Conservation (phyloP, 2,113 vertebrate genomes). For the Solea solea region DNA sequence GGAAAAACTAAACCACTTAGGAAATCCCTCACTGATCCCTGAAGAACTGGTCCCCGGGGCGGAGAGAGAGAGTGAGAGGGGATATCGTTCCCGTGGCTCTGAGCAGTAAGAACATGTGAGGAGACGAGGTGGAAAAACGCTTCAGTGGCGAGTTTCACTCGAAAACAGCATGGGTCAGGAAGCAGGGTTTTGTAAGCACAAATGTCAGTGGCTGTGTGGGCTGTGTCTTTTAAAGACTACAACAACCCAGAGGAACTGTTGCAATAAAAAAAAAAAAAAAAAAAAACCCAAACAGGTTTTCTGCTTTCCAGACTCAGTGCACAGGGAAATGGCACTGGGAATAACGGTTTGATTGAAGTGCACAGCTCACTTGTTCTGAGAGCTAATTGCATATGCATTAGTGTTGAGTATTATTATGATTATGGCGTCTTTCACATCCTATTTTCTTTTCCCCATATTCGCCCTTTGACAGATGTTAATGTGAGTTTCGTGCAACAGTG, state of each 20-base stretch:
- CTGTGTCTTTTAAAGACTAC: constrained; percentile 1
- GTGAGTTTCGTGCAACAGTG: too few species aligned
- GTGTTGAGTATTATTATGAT: neutral
- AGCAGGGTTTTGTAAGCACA: constrained; percentile 16
- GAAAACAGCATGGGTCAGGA: constrained; percentile 22
- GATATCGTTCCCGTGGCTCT: constrained; percentile 41
- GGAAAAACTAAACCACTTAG: constrained; percentile 56
- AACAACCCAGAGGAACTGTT: constrained; percentile 1
- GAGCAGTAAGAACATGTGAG: constrained; percentile 27
- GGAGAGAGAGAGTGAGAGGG: neutral
- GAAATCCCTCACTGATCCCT: constrained; percentile 60
- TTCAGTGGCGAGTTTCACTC: constrained; percentile 25
- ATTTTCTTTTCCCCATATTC: neutral
- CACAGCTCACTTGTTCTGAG: neutral
- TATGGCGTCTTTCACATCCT: neutral
- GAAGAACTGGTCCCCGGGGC: constrained; percentile 30
- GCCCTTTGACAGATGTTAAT: neutral
- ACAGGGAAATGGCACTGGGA: neutral
- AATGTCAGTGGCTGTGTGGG: constrained; percentile 20
- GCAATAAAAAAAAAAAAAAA: constrained; percentile 17
- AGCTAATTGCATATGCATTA: neutral
- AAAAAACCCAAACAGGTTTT: constrained; percentile 13
- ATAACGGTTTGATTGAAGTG: neutral
- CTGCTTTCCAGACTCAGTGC: constrained; percentile 20
- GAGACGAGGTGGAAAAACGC: constrained; percentile 48